Evolutionary conservation across 2,888 invertebrate genomes (phyloP).

Genomic region (Harpalus rufipes): DNA sequence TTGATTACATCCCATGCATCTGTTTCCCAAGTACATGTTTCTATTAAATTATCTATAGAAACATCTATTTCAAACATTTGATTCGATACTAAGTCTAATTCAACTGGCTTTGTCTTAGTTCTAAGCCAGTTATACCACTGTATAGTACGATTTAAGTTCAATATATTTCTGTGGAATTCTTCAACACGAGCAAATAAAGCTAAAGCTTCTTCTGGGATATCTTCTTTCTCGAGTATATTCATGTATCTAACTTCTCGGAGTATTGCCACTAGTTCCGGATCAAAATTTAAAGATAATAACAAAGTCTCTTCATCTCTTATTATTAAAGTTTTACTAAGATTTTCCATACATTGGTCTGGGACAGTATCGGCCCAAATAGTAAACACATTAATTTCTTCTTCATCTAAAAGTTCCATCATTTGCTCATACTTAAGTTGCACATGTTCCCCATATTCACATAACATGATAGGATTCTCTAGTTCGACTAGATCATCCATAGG

Average conservation of each 20-base stretch:
- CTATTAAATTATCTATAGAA: slow-evolving; percentile 84
- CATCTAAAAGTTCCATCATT: slow-evolving; percentile 83
- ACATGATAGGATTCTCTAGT: slow-evolving; percentile 76
- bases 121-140: slow-evolving; percentile 92
- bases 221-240: slow-evolving; percentile 82
- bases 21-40: slow-evolving; percentile 88
- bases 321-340: slow-evolving; percentile 82
- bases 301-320: slow-evolving; percentile 79
- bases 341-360: slow-evolving; percentile 81
- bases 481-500: slow-evolving; percentile 81
- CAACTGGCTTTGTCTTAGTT: slow-evolving; percentile 85
- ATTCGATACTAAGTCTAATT: slow-evolving; percentile 86
- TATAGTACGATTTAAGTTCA: slow-evolving; percentile 80
- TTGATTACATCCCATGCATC: slow-evolving; percentile 86
- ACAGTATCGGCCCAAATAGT: slow-evolving; percentile 85
- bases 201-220: slow-evolving; percentile 82
- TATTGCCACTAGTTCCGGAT: slow-evolving; percentile 83
- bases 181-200: slow-evolving; percentile 85
- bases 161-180: slow-evolving; percentile 79
- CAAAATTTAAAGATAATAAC: slow-evolving; percentile 84
- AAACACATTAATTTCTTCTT: slow-evolving; percentile 82
- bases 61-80: slow-evolving; percentile 88
- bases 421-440: slow-evolving; percentile 82
- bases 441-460: slow-evolving; percentile 80
- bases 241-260: slow-evolving; percentile 91